Evolutionary conservation across 2,113 vertebrate species (phyloP).

Genomic region (Lamprotornis superbus): DNA sequence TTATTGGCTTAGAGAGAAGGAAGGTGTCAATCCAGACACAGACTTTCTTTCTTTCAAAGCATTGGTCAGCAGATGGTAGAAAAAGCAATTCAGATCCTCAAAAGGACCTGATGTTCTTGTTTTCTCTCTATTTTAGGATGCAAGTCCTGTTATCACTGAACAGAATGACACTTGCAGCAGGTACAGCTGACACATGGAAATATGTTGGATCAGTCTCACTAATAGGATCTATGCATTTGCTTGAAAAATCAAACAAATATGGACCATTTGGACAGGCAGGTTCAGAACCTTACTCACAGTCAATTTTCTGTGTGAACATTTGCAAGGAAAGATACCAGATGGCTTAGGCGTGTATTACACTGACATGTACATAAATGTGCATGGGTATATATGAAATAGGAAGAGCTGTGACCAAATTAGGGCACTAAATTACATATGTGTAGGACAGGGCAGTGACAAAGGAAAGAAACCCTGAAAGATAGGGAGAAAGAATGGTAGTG

Average conservation of each 20-base stretch:
- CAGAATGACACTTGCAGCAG: conserved; percentile 73
- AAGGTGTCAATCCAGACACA: neutral
- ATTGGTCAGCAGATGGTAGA: conserved; percentile 50
- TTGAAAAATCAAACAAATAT: conserved; percentile 53
- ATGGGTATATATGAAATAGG: neutral
- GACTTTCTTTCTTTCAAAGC: conserved; percentile 43
- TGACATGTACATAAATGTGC: conserved; percentile 48
- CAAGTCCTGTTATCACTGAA: conserved; percentile 56
- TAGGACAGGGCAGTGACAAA: neutral
- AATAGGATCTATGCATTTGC: conserved; percentile 59
- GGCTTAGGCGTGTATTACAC: conserved; percentile 49
- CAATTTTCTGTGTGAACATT: conserved; percentile 67
- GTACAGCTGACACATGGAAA: conserved; percentile 68
- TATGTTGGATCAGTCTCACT: conserved; percentile 57
- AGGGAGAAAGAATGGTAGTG: neutral
- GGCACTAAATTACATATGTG: neutral
- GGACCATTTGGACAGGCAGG: conserved; percentile 58
- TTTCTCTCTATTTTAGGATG: conserved; percentile 70
- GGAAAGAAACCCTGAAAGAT: neutral
- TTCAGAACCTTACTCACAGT: conserved; percentile 57
- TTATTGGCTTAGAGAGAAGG: neutral
- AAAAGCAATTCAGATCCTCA: conserved; percentile 62
- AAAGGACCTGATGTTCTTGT: conserved; percentile 58
- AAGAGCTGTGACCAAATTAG: conserved; percentile 2
- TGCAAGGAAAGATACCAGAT: conserved; percentile 60